Conservation (phyloP, 1,140 invertebrate species). For the Ridgeia piscesae region DNA sequence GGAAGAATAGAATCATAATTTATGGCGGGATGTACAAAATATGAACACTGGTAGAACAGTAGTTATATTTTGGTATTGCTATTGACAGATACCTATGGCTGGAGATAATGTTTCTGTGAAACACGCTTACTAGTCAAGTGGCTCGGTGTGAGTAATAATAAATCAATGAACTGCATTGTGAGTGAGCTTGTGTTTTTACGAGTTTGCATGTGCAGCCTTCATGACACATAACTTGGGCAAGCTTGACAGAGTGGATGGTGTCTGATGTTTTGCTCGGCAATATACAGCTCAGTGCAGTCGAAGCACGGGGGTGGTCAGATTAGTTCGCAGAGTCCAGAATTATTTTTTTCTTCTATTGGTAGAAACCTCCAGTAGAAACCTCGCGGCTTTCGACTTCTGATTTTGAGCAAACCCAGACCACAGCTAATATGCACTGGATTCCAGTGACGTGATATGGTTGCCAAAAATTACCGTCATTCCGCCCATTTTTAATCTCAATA, state of each 20-base stretch:
- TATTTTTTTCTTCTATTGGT: too few species aligned
- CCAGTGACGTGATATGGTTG: too few species aligned
- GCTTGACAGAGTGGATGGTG: background rate
- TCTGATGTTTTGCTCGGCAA: background rate
- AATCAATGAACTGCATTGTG: background rate
- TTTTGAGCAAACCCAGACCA: too few species aligned
- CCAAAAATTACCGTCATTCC: too few species aligned
- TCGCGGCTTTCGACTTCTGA: too few species aligned
- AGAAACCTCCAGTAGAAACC: too few species aligned
- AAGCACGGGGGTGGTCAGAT: too few species aligned
- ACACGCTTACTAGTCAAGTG: background rate
- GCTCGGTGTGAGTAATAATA: background rate
- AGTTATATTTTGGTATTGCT: background rate
- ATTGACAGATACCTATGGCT: background rate
- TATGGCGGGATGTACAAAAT: background rate
- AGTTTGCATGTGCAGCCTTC: background rate
- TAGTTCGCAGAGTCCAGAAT: too few species aligned
- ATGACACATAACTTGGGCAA: background rate
- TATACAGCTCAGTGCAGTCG: too few species aligned
- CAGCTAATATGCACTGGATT: too few species aligned
- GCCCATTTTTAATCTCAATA: too few species aligned
- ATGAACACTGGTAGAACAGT: background rate
- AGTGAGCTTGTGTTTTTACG: background rate
- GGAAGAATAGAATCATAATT: background rate
- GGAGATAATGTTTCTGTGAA: background rate